Percentiles rank a stretch among this genome's conserved stretches.
Conservation (phyloP, 2,797 vertebrate genomes). For the Lepidocolaptes lacrymiger region DNA sequence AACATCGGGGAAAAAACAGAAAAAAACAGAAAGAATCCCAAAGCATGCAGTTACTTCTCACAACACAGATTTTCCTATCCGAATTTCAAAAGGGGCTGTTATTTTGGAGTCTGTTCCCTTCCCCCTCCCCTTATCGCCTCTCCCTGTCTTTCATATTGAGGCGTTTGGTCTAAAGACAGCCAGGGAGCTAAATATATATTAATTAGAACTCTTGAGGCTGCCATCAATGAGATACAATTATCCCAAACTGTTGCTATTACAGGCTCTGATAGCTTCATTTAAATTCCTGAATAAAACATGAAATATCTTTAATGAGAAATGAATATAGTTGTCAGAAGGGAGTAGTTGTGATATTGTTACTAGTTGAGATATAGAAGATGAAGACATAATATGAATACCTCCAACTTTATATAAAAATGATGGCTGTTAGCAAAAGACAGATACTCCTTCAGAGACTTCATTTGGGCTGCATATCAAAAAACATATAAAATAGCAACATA, state of each 20-base stretch:
- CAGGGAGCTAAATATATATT: slow-evolving; percentile 85
- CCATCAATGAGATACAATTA: slow-evolving; percentile 84
- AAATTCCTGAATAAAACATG: slow-evolving; percentile 88
- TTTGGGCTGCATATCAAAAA: slow-evolving; percentile 41
- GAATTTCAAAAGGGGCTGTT: slow-evolving; percentile 50
- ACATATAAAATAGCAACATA: neutral
- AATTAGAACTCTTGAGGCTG: slow-evolving; percentile 86
- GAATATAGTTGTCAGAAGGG: slow-evolving; percentile 83
- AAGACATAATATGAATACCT: slow-evolving; percentile 81
- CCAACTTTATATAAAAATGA: slow-evolving; percentile 78
- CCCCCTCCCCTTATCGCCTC: slow-evolving; percentile 40
- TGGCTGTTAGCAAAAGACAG: slow-evolving; percentile 77
- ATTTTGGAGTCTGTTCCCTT: slow-evolving; percentile 66
- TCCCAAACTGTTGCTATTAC: slow-evolving; percentile 83
- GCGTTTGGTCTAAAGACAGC: slow-evolving; percentile 79
- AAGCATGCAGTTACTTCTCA: slow-evolving; percentile 23
- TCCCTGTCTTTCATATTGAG: slow-evolving; percentile 71
- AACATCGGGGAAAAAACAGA: neutral
- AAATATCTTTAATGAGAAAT: slow-evolving; percentile 87
- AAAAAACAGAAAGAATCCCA: neutral
- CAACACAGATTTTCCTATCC: slow-evolving; percentile 62
- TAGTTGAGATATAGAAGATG: slow-evolving; percentile 79
- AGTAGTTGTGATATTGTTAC: slow-evolving; percentile 81
- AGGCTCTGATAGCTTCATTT: slow-evolving; percentile 85
- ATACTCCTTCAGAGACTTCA: slow-evolving; percentile 76